Evolutionary conservation across 2,113 vertebrate species (phyloP).

Genomic region (Dermatemys mawii): DNA sequence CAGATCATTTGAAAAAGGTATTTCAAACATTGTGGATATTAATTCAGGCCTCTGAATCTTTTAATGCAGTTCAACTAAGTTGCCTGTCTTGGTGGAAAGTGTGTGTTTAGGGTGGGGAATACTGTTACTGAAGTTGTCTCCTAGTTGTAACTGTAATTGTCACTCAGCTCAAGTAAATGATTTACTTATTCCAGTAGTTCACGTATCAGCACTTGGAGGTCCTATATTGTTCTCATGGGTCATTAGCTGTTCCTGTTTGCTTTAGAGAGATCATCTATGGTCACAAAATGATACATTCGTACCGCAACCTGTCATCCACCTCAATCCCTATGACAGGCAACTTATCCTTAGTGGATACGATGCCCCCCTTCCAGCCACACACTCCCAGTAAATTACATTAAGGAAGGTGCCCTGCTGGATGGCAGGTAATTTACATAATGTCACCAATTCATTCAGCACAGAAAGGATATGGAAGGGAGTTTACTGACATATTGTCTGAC

Average conservation of each 20-base stretch:
- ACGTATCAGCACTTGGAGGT: background rate
- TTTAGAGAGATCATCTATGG: slow-evolving; percentile 19
- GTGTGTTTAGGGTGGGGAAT: background rate
- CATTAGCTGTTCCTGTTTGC: slow-evolving; percentile 11
- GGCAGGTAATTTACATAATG: slow-evolving; percentile 23
- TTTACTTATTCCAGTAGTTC: background rate
- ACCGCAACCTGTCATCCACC: background rate
- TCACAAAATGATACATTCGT: background rate
- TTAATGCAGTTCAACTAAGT: background rate
- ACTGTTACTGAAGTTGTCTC: background rate
- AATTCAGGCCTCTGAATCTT: background rate
- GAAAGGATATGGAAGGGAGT: slow-evolving; percentile 38
- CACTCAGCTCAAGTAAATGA: slow-evolving; percentile 6
- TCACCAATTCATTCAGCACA: slow-evolving; percentile 6
- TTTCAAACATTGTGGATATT: background rate
- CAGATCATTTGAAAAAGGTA: background rate
- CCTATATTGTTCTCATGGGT: background rate
- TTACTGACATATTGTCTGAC: slow-evolving; percentile 69
- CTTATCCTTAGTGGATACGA: background rate
- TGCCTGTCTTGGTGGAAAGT: background rate
- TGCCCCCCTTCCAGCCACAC: background rate
- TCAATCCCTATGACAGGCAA: background rate
- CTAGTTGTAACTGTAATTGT: background rate
- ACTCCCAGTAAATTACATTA: background rate
- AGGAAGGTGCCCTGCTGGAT: background rate